Evolutionary conservation across 1,140 invertebrate species (phyloP).

Genomic region (Trichonephila inaurata): DNA sequence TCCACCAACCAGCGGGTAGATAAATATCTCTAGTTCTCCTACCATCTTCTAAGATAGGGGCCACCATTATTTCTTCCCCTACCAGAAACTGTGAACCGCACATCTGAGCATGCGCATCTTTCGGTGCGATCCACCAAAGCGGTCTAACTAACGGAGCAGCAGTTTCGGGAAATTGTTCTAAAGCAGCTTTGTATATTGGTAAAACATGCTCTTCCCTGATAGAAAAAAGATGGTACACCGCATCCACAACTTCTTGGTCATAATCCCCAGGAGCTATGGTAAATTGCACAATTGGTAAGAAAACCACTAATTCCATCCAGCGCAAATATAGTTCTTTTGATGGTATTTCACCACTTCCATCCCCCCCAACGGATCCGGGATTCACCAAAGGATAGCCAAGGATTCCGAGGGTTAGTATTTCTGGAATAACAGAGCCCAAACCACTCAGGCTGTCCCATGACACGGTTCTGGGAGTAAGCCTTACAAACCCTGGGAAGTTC

Average conservation of each 20-base stretch:
- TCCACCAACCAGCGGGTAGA: conserved; percentile 92
- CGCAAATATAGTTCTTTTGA: conserved; percentile 94
- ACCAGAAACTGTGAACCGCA: conserved; percentile 94
- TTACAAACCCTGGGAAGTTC: conserved; percentile 91
- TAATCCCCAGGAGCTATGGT: conserved; percentile 94
- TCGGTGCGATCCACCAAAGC: conserved; percentile 94
- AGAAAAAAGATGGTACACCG: conserved; percentile 89
- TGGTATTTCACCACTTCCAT: conserved; percentile 83
- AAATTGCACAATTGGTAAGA: conserved; percentile 95
- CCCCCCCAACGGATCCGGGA: conserved; percentile 95
- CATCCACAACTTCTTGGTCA: conserved; percentile 87
- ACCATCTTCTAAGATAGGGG: conserved; percentile 89
- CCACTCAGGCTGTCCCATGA: conserved; percentile 88
- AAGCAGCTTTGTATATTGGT: conserved; percentile 80
- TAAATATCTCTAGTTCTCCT: conserved; percentile 88
- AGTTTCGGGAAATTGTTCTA: conserved; percentile 86
- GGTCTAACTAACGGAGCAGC: conserved; percentile 93
- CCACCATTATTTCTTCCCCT: conserved; percentile 94
- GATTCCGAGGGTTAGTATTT: conserved; percentile 91
- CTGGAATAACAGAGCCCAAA: conserved; percentile 90
- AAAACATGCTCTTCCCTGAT: conserved; percentile 80
- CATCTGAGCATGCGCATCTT: conserved; percentile 88
- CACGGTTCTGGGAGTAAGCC: conserved; percentile 91
- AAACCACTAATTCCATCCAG: conserved; percentile 96
- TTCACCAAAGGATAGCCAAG: conserved; percentile 95